Evolutionary conservation across 2,888 invertebrate species (phyloP).

Genomic region (Ennomos erosarius): DNA sequence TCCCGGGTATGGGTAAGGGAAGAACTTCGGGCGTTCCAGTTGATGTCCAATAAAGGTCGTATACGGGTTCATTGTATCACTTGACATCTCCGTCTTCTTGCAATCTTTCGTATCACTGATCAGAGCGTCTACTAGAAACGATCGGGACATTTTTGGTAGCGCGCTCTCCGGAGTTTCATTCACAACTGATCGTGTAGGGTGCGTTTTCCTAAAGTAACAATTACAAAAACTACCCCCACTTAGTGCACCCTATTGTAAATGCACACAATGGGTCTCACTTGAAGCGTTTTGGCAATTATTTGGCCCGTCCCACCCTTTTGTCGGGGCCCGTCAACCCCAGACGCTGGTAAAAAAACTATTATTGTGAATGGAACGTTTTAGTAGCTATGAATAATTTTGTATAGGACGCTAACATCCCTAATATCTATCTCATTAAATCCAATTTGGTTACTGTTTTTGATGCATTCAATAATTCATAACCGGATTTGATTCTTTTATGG

Average conservation of each 20-base stretch:
- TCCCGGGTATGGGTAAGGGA: constrained; percentile 87
- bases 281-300: constrained; percentile 85
- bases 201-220: constrained; percentile 74
- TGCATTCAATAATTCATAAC: constrained; percentile 53
- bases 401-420: constrained; percentile 78
- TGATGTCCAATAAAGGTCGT: constrained; percentile 68
- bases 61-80: constrained; percentile 73
- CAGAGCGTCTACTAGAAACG: constrained; percentile 92
- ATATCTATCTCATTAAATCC: constrained; percentile 83
- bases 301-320: constrained; percentile 84
- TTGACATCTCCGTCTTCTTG: constrained; percentile 65
- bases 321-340: constrained; percentile 80
- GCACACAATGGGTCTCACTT: constrained; percentile 81
- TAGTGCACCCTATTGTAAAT: constrained; percentile 81
- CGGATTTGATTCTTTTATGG: constrained; percentile 37
- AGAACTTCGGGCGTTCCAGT: constrained; percentile 75
- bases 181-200: constrained; percentile 69
- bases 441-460: constrained; percentile 77
- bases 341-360: constrained; percentile 66
- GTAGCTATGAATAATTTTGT: constrained; percentile 84
- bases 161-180: constrained; percentile 51
- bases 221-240: constrained; percentile 85
- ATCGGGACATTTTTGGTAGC: constrained; percentile 88
- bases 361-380: constrained; percentile 80
- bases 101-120: constrained; percentile 87